Evolutionary conservation across 2,113 vertebrate species (phyloP).

Genomic region (Cavia aperea): DNA sequence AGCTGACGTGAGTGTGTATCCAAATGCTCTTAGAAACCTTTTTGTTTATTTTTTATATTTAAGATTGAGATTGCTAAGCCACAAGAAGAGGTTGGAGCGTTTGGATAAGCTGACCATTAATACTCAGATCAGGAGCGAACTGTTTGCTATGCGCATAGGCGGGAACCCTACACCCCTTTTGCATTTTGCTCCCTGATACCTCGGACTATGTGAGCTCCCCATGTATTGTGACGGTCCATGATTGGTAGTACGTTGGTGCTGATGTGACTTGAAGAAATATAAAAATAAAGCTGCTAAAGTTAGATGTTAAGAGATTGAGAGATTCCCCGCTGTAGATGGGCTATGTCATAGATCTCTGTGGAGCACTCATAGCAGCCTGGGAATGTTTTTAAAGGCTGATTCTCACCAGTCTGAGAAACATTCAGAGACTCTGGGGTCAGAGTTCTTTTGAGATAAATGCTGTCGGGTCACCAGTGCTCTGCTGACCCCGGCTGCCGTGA

Average conservation of each 20-base stretch:
- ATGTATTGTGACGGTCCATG: neutral
- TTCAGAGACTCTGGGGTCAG: neutral
- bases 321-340: neutral
- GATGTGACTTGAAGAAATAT: neutral
- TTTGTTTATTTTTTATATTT: neutral
- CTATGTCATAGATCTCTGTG: neutral
- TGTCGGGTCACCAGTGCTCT: accelerated
- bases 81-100: neutral
- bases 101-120: neutral
- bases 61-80: neutral
- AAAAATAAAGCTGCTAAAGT: neutral
- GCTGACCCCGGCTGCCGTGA: neutral
- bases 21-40: neutral
- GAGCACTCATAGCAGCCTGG: constrained; percentile 12
- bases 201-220: neutral
- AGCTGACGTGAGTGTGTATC: neutral
- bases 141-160: neutral
- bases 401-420: constrained; percentile 35
- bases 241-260: neutral
- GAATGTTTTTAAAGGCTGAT: constrained; percentile 29
- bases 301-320: constrained; percentile 31
- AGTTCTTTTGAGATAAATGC: neutral
- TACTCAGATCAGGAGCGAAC: neutral
- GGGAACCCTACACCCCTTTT: neutral
- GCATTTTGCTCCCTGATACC: neutral